phyloP scores from a whole-genome alignment of 2,113 vertebrate species.

The Colius striatus region DNA sequence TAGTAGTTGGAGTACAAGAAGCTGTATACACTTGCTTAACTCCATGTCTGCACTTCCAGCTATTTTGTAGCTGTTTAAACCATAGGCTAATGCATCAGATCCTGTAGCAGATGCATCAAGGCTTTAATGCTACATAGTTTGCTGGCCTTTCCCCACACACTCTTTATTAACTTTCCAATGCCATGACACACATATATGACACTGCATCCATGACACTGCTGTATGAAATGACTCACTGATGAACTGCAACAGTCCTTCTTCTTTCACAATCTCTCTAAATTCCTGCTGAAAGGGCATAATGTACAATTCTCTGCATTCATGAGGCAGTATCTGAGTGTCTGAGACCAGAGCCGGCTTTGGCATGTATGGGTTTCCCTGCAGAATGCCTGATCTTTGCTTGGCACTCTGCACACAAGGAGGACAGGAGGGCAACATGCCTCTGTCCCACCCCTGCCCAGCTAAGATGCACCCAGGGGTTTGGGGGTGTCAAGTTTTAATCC shows the following conservation, averaged over 20 bases:
- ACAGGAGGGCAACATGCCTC: not conserved
- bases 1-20: not conserved
- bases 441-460: not conserved
- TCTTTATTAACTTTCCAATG: not conserved
- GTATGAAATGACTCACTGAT: not conserved
- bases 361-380: not conserved
- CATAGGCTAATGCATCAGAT: not conserved
- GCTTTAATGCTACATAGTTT: not conserved
- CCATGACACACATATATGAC: fast-evolving
- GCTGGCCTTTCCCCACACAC: not conserved
- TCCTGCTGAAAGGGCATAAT: not conserved
- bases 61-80: not conserved
- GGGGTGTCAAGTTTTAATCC: not conserved
- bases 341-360: not conserved
- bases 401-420: not conserved
- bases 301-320: not conserved
- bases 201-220: not conserved
- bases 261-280: not conserved
- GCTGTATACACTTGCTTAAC: not conserved
- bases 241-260: not conserved
- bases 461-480: too few relatives aligned
- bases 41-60: not conserved
- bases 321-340: not conserved
- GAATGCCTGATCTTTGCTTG: not conserved
- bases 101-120: too few relatives aligned